These are phyloP conservation scores for Hyperoplus lanceolatus DNA, from an alignment of 2,797 vertebrate species.

Conservation along the genomic window DNA sequence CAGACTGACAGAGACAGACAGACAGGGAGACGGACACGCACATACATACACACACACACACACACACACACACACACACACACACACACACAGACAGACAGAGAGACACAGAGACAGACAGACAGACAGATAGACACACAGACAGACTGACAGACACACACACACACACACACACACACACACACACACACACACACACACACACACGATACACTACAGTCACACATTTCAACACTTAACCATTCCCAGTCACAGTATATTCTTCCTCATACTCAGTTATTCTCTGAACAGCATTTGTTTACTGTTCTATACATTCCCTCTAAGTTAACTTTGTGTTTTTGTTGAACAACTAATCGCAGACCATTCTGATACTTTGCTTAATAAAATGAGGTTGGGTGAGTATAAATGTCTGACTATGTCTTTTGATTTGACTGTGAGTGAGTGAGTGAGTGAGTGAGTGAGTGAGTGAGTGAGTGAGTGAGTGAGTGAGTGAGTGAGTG, in stretches of 20 bases:
- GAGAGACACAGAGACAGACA: no score
- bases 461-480: no score
- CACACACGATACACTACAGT: slow-evolving; percentile 32
- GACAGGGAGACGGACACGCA: no score
- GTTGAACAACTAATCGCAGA: slow-evolving; percentile 73
- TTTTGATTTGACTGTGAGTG: neutral
- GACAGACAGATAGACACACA: no score
- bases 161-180: slow-evolving; percentile 7
- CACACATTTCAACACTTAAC: slow-evolving; percentile 42
- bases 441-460: neutral
- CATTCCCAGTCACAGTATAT: slow-evolving; percentile 36
- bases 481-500: no score
- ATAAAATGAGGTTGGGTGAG: slow-evolving; percentile 75
- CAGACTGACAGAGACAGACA: no score
- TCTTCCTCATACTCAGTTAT: slow-evolving; percentile 49
- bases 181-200: neutral
- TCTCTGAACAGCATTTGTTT: slow-evolving; percentile 52
- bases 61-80: no score
- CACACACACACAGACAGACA: slow-evolving; percentile 16
- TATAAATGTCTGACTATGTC: slow-evolving; percentile 19
- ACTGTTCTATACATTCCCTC: slow-evolving; percentile 65
- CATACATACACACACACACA: no score
- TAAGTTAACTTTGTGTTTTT: slow-evolving; percentile 57
- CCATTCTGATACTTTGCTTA: slow-evolving; percentile 81
- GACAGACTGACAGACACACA: no score